Conservation (phyloP, 2,888 invertebrate genomes). For the Caenorhabditis auriculariae region DNA sequence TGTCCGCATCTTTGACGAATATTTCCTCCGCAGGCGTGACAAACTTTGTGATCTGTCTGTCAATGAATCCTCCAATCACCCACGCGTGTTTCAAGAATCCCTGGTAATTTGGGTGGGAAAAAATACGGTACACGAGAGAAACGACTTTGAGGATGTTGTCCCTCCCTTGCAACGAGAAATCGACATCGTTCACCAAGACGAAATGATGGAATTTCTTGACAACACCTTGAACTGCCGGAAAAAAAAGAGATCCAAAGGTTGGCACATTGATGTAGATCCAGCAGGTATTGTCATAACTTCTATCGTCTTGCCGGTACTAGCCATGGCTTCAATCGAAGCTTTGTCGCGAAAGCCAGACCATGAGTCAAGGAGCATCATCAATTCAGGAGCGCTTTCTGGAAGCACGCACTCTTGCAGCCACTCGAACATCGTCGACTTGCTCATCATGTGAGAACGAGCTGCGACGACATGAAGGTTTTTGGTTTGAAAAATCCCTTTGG, state of each 20-base stretch:
- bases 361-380: background rate
- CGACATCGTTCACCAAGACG: too few relatives aligned
- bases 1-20: too few relatives aligned
- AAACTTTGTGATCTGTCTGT: too few relatives aligned
- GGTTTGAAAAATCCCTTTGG: background rate
- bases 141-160: too few relatives aligned
- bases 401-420: background rate
- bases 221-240: too few relatives aligned
- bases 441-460: background rate
- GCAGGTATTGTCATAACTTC: constrained; percentile 1
- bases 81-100: too few relatives aligned
- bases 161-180: too few relatives aligned
- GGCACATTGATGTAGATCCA: background rate
- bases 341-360: background rate
- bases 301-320: background rate
- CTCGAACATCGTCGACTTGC: background rate
- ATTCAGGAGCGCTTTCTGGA: background rate
- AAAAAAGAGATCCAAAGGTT: background rate
- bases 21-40: too few relatives aligned
- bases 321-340: background rate
- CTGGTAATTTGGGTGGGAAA: too few relatives aligned
- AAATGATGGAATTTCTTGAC: too few relatives aligned
- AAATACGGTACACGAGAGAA: too few relatives aligned
- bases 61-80: too few relatives aligned
- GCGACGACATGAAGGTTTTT: background rate